A percentile compares a stretch with the other conserved stretches of the same genome.
phyloP scores from a whole-genome alignment of 2,797 vertebrate genomes.

The Chromobotia macracanthus region DNA sequence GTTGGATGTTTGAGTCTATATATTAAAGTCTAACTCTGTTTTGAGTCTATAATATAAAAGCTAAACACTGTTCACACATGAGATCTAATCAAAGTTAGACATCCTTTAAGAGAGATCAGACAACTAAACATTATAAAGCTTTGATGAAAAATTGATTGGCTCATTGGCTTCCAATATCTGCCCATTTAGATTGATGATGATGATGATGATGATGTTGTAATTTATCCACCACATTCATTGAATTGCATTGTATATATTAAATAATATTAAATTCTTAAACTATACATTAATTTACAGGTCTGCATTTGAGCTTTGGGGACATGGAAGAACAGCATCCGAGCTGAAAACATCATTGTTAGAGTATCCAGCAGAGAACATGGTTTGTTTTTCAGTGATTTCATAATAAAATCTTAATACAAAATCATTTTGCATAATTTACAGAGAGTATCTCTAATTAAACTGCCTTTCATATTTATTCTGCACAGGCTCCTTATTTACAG shows the following conservation, averaged over 20 bases:
- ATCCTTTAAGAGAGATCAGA: no score
- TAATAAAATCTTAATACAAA: not conserved
- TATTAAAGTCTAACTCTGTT: no score
- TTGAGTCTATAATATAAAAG: no score
- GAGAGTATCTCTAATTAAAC: not conserved
- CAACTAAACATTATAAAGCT: no score
- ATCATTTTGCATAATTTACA: not conserved
- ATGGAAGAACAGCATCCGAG: slow-evolving; percentile 83
- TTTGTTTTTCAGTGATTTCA: slow-evolving; percentile 62
- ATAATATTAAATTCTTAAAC: not conserved
- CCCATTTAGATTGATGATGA: no score
- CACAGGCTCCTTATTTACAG: slow-evolving; percentile 85
- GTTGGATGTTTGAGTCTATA: not conserved
- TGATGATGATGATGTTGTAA: no score
- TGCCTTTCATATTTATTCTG: slow-evolving; percentile 42
- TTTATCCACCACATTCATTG: not conserved
- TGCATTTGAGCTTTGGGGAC: slow-evolving; percentile 95
- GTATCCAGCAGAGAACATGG: slow-evolving; percentile 88
- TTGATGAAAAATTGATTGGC: no score
- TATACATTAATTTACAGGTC: slow-evolving; percentile 76
- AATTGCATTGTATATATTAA: not conserved
- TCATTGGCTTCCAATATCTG: no score
- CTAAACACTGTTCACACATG: no score
- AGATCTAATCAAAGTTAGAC: no score
- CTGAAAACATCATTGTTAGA: slow-evolving; percentile 84